Percentiles rank a stretch among this genome's conserved stretches.
Evolutionary conservation across 2,113 vertebrate genomes (phyloP).

Genomic region (Petaurus breviceps): DNA sequence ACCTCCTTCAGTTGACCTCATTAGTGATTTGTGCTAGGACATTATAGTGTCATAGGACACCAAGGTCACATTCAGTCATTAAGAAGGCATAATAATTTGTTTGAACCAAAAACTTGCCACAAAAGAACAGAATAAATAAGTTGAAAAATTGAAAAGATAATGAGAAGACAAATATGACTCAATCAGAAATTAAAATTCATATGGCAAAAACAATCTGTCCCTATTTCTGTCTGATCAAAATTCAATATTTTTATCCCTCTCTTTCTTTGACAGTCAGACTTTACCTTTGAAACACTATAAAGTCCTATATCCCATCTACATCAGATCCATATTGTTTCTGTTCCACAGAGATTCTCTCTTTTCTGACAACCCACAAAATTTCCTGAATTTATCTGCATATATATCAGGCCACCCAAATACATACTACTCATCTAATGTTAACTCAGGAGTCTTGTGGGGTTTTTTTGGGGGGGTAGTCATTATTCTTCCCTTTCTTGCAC

Average conservation of each 20-base stretch:
- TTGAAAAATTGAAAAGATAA: background rate
- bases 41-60: accelerated
- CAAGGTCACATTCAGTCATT: accelerated
- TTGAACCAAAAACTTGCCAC: background rate
- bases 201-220: background rate
- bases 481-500: background rate
- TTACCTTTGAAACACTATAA: accelerated
- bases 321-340: accelerated
- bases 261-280: accelerated
- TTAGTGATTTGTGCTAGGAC: accelerated
- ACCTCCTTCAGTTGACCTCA: background rate
- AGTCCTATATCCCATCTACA: no score
- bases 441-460: background rate
- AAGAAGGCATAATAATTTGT: background rate
- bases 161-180: accelerated
- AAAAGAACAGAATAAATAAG: accelerated
- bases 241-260: accelerated
- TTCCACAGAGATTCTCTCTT: background rate
- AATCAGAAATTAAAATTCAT: background rate
- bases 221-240: no score
- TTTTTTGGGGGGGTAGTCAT: background rate
- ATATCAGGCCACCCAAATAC: accelerated
- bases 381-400: background rate
- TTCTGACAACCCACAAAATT: background rate
- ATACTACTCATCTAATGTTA: background rate